Conservation (phyloP, 2,113 vertebrate species). For the Chlorodrepanis virens region DNA sequence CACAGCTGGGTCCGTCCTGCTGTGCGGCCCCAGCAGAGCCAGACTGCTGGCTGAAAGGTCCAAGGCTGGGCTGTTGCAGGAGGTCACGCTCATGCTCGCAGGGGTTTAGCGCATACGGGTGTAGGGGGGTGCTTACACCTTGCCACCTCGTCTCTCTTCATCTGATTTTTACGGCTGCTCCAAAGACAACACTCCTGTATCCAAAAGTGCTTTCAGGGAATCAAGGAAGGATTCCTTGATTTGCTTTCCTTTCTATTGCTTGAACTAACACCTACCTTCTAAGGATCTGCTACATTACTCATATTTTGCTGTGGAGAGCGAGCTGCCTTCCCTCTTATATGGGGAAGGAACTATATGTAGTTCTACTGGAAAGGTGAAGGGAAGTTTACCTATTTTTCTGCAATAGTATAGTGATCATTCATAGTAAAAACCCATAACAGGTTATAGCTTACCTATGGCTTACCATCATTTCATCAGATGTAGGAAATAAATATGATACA, state of each 20-base stretch:
- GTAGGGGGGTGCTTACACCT: neutral
- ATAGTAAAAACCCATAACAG: neutral
- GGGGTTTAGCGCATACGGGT: neutral
- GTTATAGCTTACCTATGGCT: neutral
- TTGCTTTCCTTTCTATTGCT: neutral
- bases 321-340: neutral
- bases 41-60: neutral
- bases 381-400: neutral
- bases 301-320: neutral
- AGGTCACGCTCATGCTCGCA: accelerated
- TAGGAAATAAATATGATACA: neutral
- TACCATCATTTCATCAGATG: neutral
- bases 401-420: neutral
- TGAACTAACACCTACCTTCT: neutral
- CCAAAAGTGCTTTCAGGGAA: neutral
- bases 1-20: neutral
- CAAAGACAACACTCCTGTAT: neutral
- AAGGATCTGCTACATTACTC: neutral
- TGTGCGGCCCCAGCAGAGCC: neutral
- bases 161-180: neutral
- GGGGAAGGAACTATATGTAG: neutral
- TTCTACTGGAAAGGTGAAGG: neutral
- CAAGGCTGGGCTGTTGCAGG: neutral
- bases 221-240: neutral
- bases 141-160: neutral